phyloP scores from a whole-genome alignment of 1,140 invertebrate species.

The Agrilus planipennis region DNA sequence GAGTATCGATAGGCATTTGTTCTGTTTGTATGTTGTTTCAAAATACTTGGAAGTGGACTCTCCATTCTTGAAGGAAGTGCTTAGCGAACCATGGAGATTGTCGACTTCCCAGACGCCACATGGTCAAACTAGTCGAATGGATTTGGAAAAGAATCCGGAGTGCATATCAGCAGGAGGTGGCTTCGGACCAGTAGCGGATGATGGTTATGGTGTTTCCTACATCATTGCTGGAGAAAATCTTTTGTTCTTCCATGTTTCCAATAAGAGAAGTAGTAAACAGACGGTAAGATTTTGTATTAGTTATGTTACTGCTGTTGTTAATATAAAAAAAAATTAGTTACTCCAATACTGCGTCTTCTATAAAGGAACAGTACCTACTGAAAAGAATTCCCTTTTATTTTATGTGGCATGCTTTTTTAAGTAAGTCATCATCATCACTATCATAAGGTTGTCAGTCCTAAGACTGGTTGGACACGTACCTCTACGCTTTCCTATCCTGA shows the following conservation, averaged over 20 bases:
- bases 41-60: conserved; percentile 96
- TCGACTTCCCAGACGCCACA: conserved; percentile 97
- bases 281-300: too few species aligned
- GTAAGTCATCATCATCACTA: too few species aligned
- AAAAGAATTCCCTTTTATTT: too few species aligned
- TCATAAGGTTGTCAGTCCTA: too few species aligned
- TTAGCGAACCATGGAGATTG: conserved; percentile 94
- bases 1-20: conserved; percentile 95
- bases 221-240: conserved; percentile 94
- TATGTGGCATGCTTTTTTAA: too few species aligned
- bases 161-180: conserved; percentile 94
- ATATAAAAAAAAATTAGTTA: too few species aligned
- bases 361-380: too few species aligned
- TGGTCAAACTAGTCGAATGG: conserved; percentile 80
- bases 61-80: conserved; percentile 87
- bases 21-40: conserved; percentile 95
- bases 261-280: conserved; percentile 75
- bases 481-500: too few species aligned
- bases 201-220: conserved; percentile 97
- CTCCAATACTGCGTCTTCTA: too few species aligned
- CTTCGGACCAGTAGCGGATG: conserved; percentile 95
- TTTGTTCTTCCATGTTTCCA: conserved; percentile 95
- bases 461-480: too few species aligned
- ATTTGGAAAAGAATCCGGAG: conserved; percentile 80
- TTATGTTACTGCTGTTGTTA: too few species aligned